Evolutionary conservation across 2,797 vertebrate genomes (phyloP).

Genomic region (Lithobates pipiens): DNA sequence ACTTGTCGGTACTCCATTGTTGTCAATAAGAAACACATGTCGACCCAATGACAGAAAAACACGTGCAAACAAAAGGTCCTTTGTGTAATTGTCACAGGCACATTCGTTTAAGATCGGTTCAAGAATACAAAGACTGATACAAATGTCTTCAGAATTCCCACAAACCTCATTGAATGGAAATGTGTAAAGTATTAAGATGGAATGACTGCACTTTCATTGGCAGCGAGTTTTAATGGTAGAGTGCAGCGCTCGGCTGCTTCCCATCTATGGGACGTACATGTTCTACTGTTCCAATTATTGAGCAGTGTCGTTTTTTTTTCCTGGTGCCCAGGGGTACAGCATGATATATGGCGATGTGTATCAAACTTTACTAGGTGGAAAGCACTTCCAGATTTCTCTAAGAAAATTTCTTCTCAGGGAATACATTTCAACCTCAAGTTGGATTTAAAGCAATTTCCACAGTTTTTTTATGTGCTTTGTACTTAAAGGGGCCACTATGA

Average conservation of each 20-base stretch:
- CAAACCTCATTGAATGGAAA: neutral
- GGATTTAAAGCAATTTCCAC: conserved; percentile 15
- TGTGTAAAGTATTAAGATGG: conserved; percentile 36
- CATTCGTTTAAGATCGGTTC: neutral
- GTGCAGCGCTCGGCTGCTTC: conserved; percentile 23
- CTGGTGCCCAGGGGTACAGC: conserved; percentile 24
- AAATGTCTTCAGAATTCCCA: neutral
- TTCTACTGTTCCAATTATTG: conserved; percentile 19
- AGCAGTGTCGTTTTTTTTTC: conserved; percentile 5
- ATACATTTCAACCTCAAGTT: conserved; percentile 6
- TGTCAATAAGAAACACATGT: neutral
- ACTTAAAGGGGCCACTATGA: neutral
- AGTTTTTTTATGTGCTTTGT: neutral
- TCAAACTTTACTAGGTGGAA: conserved; percentile 39
- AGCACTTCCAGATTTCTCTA: conserved; percentile 29
- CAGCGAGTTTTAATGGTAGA: conserved; percentile 27
- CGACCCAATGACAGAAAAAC: neutral
- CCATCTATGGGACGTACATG: conserved; percentile 9
- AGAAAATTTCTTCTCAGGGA: conserved; percentile 12
- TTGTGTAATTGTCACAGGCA: neutral
- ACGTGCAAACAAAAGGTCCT: neutral
- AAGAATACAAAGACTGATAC: conserved; percentile 13
- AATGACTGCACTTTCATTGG: conserved; percentile 40
- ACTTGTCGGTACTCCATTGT: neutral
- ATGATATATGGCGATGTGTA: conserved; percentile 38